phyloP scores from a whole-genome alignment of 2,888 invertebrate species.

The Cenopis cana region DNA sequence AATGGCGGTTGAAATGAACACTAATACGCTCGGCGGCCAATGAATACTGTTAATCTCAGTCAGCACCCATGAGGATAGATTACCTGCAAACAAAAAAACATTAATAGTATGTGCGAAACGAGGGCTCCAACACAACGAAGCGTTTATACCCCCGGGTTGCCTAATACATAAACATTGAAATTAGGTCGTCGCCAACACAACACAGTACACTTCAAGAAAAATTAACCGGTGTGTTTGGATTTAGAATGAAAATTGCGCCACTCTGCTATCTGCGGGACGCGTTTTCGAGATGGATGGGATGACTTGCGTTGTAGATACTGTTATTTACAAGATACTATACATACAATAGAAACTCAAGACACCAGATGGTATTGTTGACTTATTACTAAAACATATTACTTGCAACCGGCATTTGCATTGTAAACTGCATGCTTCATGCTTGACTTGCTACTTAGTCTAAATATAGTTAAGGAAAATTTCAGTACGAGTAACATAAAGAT shows the following conservation, averaged over 20 bases:
- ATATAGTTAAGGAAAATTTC: slow-evolving; percentile 8
- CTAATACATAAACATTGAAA: slow-evolving; percentile 25
- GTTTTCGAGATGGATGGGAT: not conserved
- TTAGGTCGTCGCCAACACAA: slow-evolving; percentile 14
- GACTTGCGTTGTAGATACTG: not conserved
- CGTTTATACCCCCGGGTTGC: slow-evolving; percentile 8
- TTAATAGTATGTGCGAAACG: slow-evolving; percentile 9
- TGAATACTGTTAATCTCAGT: slow-evolving; percentile 63
- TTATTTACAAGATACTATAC: not conserved
- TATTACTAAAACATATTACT: not conserved
- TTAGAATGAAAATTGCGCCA: not conserved
- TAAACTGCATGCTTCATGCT: not conserved
- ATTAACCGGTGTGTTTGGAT: not conserved
- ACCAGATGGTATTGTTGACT: not conserved
- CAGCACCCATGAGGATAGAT: slow-evolving; percentile 67
- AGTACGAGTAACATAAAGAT: not conserved
- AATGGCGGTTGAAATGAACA: slow-evolving; percentile 60
- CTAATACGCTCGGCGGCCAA: slow-evolving; percentile 50
- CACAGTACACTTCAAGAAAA: not conserved
- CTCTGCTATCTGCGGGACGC: not conserved
- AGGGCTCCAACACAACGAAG: not conserved
- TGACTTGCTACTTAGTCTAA: not conserved
- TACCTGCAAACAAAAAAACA: slow-evolving; percentile 54
- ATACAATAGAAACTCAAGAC: not conserved
- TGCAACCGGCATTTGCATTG: not conserved